phyloP scores from a whole-genome alignment of 2,888 invertebrate genomes.

The Dexiosoma caninum region DNA sequence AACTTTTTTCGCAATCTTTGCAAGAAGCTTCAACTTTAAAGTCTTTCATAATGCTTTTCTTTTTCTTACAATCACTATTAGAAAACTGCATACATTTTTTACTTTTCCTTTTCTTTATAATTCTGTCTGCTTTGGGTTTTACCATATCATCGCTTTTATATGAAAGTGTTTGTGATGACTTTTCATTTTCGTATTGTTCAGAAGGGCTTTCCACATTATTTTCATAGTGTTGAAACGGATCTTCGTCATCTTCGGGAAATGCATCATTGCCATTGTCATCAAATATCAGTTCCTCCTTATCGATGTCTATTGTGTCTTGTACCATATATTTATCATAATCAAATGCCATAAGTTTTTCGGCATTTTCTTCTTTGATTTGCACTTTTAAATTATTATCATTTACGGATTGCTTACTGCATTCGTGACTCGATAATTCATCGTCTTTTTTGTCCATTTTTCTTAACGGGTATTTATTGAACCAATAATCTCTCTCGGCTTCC shows the following conservation, averaged over 20 bases:
- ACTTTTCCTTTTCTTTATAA: slow-evolving; percentile 38
- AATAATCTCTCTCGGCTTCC: slow-evolving; percentile 62
- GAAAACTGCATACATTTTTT: slow-evolving; percentile 18
- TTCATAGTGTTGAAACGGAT: slow-evolving; percentile 44
- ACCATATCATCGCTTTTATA: neutral
- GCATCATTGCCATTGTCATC: slow-evolving; percentile 22
- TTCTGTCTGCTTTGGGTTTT: neutral
- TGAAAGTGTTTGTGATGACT: neutral
- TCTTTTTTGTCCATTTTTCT: slow-evolving; percentile 67
- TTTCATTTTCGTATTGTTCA: neutral
- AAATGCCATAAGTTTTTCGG: neutral
- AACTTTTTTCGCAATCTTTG: slow-evolving; percentile 42
- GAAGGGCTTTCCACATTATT: slow-evolving; percentile 25
- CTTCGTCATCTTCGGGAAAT: slow-evolving; percentile 38
- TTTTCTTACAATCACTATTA: slow-evolving; percentile 6
- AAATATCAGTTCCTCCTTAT: slow-evolving; percentile 42
- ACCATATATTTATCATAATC: slow-evolving; percentile 17
- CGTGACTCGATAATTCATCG: slow-evolving; percentile 51
- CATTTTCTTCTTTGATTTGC: slow-evolving; percentile 62
- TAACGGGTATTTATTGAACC: slow-evolving; percentile 31
- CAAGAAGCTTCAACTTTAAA: slow-evolving; percentile 25
- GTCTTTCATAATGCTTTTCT: slow-evolving; percentile 6
- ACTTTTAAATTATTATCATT: slow-evolving; percentile 19
- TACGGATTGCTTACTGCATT: neutral
- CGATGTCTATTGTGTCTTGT: slow-evolving; percentile 43